Base-by-base conservation (phyloP, 2,113 vertebrate genomes). In the Notothenia coriiceps region DNA sequence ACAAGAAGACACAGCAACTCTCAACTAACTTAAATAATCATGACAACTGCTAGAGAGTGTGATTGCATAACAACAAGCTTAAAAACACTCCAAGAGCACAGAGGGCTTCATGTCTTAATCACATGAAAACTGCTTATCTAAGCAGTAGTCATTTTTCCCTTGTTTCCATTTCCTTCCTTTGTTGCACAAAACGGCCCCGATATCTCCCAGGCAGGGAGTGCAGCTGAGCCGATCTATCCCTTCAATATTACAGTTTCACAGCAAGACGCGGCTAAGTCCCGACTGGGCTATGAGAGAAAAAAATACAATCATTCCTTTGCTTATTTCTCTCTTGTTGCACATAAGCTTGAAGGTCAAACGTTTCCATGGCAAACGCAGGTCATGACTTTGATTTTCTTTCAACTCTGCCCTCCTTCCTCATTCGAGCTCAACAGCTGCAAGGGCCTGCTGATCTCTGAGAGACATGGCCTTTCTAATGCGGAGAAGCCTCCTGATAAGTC, bases 111-210 rank as follows among this genome's bases (percentile, higher is more conserved):
- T 73, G 74, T 69, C 69, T 57, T 66, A 70, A 74, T 74, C 66
- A 64, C 64, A 75, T 18, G n/a, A 80, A 87, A 74, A 61, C 44
- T 77, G 75, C 84, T 75, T 72, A 70, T 87, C 59, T 74, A 62
- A 51, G 60, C 13, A 3, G n/a, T 35, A 11, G 29, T n/a, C 9
- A 65, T 52, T 4, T 65, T 55, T 70, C 49, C 49, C 54, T 44
- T 49, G 46, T 84, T 86, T 84, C 85, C 83, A 88, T 73, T 91
- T 89, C 87, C 85, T 86, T 86, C 68, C 67, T 90, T 82, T 85
- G 72, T 88, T 84, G 74, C 84, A 74, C 77, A 86, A 84, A 74
- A 77, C 0, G 29, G 7, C 33, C 50, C 63, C 56, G 75, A 79
- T 86, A 64, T 56, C 74, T 80, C 43, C 50, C 51, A 70, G 49